These are phyloP conservation scores for Embidobia sp. DNA, from an alignment of 2,888 invertebrate genomes.

Conservation along the genomic window DNA sequence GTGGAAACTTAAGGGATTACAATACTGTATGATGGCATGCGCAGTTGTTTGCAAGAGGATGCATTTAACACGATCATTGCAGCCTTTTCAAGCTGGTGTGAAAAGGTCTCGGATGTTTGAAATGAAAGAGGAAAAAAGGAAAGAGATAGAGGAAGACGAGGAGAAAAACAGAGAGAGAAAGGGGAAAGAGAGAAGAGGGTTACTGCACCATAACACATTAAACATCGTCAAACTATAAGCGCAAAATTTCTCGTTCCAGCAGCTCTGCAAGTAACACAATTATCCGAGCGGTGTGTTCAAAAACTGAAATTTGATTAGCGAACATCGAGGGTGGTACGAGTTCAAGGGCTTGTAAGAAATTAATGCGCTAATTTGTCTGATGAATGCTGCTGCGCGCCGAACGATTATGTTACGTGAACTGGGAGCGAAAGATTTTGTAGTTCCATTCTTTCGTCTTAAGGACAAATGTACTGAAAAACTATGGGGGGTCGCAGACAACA, in stretches of 20 bases:
- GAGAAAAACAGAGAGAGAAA: neutral
- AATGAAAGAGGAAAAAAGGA: conserved; percentile 3
- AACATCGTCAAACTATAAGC: conserved; percentile 55
- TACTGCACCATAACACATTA: conserved; percentile 54
- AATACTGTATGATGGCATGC: conserved; percentile 71
- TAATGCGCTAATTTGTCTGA: conserved; percentile 38
- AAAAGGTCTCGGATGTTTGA: conserved; percentile 32
- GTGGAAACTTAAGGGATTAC: conserved; percentile 65
- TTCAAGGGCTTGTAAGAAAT: too few relatives aligned
- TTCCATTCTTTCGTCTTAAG: conserved; percentile 58
- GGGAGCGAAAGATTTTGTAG: conserved; percentile 55
- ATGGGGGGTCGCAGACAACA: conserved; percentile 58
- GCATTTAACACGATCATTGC: conserved; percentile 47
- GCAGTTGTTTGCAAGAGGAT: conserved; percentile 66
- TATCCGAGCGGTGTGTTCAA: neutral
- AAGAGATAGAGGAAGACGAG: conserved; percentile 2
- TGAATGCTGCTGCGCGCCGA: conserved; percentile 14
- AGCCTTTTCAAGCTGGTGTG: conserved; percentile 28
- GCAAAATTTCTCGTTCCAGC: conserved; percentile 50
- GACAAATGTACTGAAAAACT: conserved; percentile 37
- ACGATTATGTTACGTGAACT: conserved; percentile 40
- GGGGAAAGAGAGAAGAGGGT: neutral
- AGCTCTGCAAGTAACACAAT: conserved; percentile 34
- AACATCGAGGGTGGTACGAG: too few relatives aligned
- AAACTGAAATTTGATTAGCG: too few relatives aligned